Conservation (phyloP, 2,888 invertebrate genomes). For the Nesidiocoris tenuis region DNA sequence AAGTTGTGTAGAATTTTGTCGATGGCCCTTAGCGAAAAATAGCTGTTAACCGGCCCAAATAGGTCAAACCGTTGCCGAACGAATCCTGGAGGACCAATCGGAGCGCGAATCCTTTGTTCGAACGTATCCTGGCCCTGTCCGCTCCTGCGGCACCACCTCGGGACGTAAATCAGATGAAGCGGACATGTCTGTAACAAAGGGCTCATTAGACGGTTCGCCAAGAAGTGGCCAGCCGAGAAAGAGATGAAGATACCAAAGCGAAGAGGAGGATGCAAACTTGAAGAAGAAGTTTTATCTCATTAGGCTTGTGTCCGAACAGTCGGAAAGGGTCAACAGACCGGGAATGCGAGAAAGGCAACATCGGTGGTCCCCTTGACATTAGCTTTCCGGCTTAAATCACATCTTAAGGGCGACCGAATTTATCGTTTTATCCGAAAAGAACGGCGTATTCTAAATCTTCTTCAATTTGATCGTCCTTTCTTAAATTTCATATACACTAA, state of each 20-base stretch:
- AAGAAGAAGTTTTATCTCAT: slow-evolving; percentile 29
- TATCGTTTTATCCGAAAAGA: slow-evolving; percentile 1
- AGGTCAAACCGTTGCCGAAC: too few species aligned
- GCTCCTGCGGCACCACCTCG: background rate
- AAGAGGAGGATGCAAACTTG: background rate
- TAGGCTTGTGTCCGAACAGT: slow-evolving; percentile 2
- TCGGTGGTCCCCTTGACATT: background rate
- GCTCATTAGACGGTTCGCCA: slow-evolving; percentile 8
- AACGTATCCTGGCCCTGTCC: background rate
- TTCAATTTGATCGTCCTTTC: background rate
- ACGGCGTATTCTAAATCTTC: background rate
- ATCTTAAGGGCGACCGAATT: background rate
- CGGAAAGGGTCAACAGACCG: background rate
- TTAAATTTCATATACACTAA: too few species aligned
- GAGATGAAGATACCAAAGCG: background rate
- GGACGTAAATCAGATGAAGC: slow-evolving; percentile 19
- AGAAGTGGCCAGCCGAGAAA: background rate
- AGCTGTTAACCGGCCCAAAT: too few species aligned
- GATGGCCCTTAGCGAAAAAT: too few species aligned
- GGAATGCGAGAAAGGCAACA: background rate
- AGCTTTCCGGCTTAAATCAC: background rate
- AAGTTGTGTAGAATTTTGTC: too few species aligned
- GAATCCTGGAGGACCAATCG: too few species aligned
- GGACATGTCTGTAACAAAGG: slow-evolving; percentile 26
- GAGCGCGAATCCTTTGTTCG: slow-evolving; percentile 14